These are phyloP conservation scores for Phocoena phocoena DNA, from an alignment of 2,113 vertebrate species.

Conservation along the genomic window DNA sequence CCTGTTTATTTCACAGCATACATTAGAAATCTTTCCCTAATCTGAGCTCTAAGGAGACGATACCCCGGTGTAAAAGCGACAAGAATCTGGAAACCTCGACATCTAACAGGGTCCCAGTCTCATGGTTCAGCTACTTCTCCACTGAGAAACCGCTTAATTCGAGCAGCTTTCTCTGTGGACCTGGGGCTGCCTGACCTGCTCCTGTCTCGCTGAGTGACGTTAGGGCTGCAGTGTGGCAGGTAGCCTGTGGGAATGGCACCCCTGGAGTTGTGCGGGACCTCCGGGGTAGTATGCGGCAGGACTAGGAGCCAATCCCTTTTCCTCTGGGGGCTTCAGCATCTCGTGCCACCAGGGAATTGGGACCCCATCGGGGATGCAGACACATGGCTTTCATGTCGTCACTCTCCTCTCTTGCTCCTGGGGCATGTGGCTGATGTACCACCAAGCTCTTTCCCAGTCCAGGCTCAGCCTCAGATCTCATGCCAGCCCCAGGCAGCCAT, in stretches of 20 bases:
- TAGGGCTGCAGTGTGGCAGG: background rate
- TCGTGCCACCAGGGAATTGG: background rate
- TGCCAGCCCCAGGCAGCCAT: background rate
- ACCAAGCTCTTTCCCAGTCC: background rate
- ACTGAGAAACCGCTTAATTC: background rate
- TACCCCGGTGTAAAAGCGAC: background rate
- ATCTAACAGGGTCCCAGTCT: background rate
- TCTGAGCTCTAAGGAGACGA: background rate
- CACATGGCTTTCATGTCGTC: fast-evolving
- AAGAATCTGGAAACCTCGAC: background rate
- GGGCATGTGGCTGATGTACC: background rate
- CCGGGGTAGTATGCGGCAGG: background rate
- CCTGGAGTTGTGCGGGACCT: background rate
- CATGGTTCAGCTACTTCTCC: background rate
- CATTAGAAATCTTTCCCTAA: background rate
- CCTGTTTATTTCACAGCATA: background rate
- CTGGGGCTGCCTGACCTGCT: background rate
- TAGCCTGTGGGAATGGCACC: background rate
- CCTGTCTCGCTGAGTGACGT: background rate
- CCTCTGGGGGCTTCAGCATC: background rate
- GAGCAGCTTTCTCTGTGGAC: background rate
- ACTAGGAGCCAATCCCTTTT: background rate
- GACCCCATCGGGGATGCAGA: background rate
- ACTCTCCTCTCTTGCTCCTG: background rate
- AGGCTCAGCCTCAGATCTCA: background rate